These are phyloP conservation scores for Limnodromus scolopaceus DNA, from an alignment of 2,797 vertebrate genomes.

Conservation along the genomic window DNA sequence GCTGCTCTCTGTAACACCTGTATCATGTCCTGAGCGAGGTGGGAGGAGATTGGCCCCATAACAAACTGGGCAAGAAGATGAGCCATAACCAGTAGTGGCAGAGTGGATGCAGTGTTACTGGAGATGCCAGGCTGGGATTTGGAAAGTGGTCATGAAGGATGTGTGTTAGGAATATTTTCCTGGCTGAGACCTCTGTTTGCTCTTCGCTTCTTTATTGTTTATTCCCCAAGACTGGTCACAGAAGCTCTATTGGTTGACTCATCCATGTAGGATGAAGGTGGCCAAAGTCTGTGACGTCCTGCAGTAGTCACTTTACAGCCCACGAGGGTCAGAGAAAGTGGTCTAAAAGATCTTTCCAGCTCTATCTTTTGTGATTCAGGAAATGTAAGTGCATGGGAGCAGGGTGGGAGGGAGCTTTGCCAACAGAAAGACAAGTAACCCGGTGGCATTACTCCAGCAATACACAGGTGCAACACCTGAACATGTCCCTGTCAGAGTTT, in stretches of 20 bases:
- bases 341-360: neutral
- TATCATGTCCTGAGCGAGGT: fast-evolving
- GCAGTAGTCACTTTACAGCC: neutral
- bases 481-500: neutral
- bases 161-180: neutral
- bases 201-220: neutral
- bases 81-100: fast-evolving
- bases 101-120: fast-evolving
- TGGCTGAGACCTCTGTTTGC: neutral
- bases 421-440: neutral
- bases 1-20: neutral
- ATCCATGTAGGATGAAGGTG: neutral
- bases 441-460: neutral
- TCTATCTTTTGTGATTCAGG: neutral
- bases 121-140: neutral
- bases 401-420: neutral
- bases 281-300: neutral
- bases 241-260: neutral
- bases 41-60: fast-evolving
- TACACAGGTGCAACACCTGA: neutral
- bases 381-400: neutral
- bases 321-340: neutral
- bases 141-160: neutral
- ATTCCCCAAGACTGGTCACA: neutral
- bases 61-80: fast-evolving